These are phyloP conservation scores for Jaculus jaculus DNA, from an alignment of 2,113 vertebrate genomes.

Conservation along the genomic window DNA sequence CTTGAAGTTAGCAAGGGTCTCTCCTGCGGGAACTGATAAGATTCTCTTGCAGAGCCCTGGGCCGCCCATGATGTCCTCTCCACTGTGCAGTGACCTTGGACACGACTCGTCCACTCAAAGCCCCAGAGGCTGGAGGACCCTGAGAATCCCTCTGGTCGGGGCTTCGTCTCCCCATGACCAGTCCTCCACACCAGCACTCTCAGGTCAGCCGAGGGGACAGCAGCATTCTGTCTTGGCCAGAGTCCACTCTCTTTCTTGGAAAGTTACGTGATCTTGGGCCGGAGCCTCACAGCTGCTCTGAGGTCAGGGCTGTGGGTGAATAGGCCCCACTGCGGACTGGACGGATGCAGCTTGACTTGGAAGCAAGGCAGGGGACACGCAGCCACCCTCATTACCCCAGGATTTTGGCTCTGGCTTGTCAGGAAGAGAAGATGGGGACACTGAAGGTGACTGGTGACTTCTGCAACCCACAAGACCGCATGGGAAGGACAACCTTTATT, in stretches of 20 bases:
- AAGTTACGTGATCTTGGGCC: conserved; percentile 11
- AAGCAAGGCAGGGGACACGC: neutral
- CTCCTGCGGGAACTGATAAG: rapidly evolving
- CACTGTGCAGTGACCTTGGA: neutral
- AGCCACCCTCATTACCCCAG: neutral
- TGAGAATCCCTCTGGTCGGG: neutral
- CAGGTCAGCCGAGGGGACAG: conserved; percentile 2
- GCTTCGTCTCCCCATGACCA: neutral
- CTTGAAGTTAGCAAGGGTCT: rapidly evolving
- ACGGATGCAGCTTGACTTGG: neutral
- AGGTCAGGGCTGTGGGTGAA: conserved; percentile 8
- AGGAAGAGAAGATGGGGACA: neutral
- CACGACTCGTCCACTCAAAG: neutral
- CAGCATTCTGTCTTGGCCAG: conserved; percentile 16
- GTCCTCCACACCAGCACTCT: neutral
- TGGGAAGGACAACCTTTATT: neutral
- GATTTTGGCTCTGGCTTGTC: neutral
- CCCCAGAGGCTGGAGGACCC: neutral
- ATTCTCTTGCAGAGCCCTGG: neutral
- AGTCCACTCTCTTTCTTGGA: conserved; percentile 46
- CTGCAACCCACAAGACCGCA: neutral
- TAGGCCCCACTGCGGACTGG: neutral
- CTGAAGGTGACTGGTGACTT: neutral
- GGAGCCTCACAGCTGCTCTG: neutral
- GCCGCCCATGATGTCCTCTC: neutral